Percentiles rank a stretch among this genome's conserved stretches.
Evolutionary conservation across 2,113 vertebrate species (phyloP).

Genomic region (Campylomormyrus tamandua): DNA sequence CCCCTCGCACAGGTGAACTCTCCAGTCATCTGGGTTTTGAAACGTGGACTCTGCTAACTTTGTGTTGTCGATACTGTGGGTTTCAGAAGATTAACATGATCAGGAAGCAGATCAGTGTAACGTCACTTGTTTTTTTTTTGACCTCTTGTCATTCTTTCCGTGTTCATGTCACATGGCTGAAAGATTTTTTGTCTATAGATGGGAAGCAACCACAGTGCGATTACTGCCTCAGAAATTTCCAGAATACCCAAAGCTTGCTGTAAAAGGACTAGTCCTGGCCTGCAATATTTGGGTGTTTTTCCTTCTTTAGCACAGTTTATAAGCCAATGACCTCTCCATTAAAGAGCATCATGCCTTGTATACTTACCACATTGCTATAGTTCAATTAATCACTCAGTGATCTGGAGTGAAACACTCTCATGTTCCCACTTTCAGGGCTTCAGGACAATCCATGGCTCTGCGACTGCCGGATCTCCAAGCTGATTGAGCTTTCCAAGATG

Average conservation of each 20-base stretch:
- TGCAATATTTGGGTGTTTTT: neutral
- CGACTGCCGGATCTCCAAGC: conserved; percentile 87
- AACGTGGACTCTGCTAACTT: neutral
- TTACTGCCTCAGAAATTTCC: neutral
- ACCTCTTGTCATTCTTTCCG: neutral
- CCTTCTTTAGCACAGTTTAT: neutral
- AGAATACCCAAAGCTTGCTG: neutral
- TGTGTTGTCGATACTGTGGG: neutral
- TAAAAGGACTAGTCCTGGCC: neutral
- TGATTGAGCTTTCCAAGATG: conserved; percentile 84
- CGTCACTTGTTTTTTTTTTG: neutral
- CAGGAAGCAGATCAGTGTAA: neutral
- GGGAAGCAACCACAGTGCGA: neutral
- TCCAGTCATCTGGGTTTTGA: neutral
- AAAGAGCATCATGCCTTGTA: neutral
- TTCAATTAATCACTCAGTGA: neutral
- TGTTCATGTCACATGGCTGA: neutral
- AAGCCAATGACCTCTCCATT: neutral
- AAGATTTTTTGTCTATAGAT: neutral
- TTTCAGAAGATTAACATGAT: neutral
- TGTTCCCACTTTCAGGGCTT: conserved; percentile 62
- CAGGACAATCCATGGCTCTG: conserved; percentile 97
- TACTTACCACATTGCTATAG: neutral
- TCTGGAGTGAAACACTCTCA: neutral
- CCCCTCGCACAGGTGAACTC: neutral